phyloP scores from a whole-genome alignment of 1,140 invertebrate species.

The Macrosteles quadrilineatus region DNA sequence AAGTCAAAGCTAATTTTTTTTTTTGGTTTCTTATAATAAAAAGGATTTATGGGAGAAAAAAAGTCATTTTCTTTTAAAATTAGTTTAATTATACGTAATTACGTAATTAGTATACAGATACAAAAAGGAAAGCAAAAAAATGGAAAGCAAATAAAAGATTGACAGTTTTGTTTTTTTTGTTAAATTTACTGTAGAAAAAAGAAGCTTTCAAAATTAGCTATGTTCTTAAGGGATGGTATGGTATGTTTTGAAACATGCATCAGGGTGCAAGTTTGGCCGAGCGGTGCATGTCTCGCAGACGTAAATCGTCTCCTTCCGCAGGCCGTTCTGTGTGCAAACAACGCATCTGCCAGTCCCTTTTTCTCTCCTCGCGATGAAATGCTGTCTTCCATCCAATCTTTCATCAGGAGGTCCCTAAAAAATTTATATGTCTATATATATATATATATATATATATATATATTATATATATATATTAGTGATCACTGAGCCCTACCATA shows the following conservation, averaged over 20 bases:
- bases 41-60: too few relatives aligned
- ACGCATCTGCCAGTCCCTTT: neutral
- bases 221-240: neutral
- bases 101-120: too few relatives aligned
- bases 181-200: neutral
- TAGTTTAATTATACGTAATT: too few relatives aligned
- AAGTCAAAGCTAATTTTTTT: too few relatives aligned
- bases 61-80: too few relatives aligned
- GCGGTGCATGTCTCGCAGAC: too few relatives aligned
- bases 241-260: neutral
- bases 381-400: neutral
- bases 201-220: neutral
- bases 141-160: too few relatives aligned
- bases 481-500: neutral
- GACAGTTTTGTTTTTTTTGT: neutral
- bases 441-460: neutral
- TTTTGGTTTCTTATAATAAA: too few relatives aligned
- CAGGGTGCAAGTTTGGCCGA: neutral
- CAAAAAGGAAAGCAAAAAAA: neutral
- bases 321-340: too few relatives aligned
- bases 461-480: neutral
- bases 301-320: too few relatives aligned
- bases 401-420: neutral
- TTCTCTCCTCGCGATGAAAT: too few relatives aligned
- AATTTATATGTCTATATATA: neutral